Evolutionary conservation across 1,140 invertebrate genomes (phyloP).

Genomic region (Musca domestica): DNA sequence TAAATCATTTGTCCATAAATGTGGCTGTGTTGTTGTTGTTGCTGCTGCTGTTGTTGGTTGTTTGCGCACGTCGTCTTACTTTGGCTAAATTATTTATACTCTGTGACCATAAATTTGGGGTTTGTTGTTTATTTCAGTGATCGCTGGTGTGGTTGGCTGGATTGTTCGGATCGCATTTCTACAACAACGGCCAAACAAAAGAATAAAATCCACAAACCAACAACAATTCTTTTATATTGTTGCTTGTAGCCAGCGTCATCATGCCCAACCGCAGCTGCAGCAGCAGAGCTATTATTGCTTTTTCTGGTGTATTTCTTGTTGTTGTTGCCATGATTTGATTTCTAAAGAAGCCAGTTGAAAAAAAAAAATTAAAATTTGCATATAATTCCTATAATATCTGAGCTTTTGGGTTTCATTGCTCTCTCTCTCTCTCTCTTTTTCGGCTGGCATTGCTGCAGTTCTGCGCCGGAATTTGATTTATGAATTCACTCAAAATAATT

Average conservation of each 20-base stretch:
- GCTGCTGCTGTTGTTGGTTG: not conserved
- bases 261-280: too few species aligned
- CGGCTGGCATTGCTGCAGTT: not conserved
- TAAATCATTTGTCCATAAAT: conserved; percentile 16
- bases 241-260: not conserved
- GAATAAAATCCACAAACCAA: too few species aligned
- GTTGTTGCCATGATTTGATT: too few species aligned
- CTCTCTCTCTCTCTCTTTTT: not conserved
- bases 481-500: conserved; percentile 13
- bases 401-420: not conserved
- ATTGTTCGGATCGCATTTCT: not conserved
- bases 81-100: conserved; percentile 12
- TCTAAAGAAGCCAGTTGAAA: not conserved
- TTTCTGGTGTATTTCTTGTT: not conserved
- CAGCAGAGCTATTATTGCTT: not conserved
- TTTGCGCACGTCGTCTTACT: conserved; percentile 7
- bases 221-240: not conserved
- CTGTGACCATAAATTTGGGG: conserved; percentile 9
- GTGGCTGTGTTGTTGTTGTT: too few species aligned
- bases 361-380: conserved; percentile 4
- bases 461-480: conserved; percentile 5
- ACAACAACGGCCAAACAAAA: too few species aligned
- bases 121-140: not conserved
- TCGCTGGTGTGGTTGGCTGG: not conserved
- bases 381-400: not conserved